phyloP scores from a whole-genome alignment of 2,888 invertebrate species.

The Girardia tigrina region DNA sequence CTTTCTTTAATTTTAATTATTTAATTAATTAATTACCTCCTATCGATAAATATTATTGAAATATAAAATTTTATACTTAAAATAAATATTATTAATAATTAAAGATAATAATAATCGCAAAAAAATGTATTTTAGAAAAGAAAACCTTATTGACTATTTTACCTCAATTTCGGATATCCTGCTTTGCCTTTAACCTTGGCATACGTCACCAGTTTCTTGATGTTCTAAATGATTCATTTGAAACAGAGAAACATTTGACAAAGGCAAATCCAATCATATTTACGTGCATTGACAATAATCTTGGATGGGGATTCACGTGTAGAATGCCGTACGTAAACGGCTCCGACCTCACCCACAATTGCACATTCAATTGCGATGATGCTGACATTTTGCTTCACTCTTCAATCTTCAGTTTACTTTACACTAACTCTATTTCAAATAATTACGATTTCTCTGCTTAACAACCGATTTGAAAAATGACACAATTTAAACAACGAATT shows the following conservation, averaged over 20 bases:
- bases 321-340: conserved; percentile 49
- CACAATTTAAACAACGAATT: too few relatives aligned
- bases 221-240: conserved; percentile 42
- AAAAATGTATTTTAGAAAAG: too few relatives aligned
- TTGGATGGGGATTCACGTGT: conserved; percentile 48
- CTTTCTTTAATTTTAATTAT: conserved; percentile 24
- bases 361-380: conserved; percentile 29
- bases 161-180: conserved; percentile 48
- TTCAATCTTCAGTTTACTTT: too few relatives aligned
- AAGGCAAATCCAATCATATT: not conserved
- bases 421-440: too few relatives aligned
- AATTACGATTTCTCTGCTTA: not conserved
- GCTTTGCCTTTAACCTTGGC: conserved; percentile 47
- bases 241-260: not conserved
- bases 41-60: conserved; percentile 16
- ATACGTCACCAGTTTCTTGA: conserved; percentile 50
- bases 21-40: not conserved
- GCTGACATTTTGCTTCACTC: not conserved
- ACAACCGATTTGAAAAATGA: conserved; percentile 17
- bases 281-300: conserved; percentile 40
- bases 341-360: conserved; percentile 48
- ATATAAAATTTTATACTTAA: not conserved
- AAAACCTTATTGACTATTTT: too few relatives aligned
- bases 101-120: too few relatives aligned
- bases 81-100: too few relatives aligned